A percentile compares a stretch with the other conserved stretches of the same genome.
phyloP scores from a whole-genome alignment of 2,797 vertebrate genomes.

The Liparis tanakae region DNA sequence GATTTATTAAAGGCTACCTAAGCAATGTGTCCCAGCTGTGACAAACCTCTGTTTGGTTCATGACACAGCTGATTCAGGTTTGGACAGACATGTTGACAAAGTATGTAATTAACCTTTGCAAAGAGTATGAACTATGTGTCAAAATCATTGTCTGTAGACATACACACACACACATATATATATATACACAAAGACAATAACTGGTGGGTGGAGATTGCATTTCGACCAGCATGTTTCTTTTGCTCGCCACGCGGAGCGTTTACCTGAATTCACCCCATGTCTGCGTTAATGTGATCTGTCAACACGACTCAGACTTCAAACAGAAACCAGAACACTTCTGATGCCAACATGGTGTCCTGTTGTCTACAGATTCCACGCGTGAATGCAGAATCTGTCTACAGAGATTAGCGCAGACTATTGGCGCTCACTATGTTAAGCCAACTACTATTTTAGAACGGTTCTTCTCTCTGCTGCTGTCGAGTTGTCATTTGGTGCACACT shows the following conservation, averaged over 20 bases:
- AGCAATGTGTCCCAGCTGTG: neutral
- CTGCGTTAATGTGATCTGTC: neutral
- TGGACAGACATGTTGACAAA: neutral
- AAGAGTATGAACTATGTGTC: neutral
- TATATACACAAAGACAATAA: neutral
- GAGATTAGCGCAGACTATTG: neutral
- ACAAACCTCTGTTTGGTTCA: no score
- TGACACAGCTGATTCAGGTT: conserved; percentile 4
- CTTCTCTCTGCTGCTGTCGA: neutral
- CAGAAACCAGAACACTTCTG: neutral
- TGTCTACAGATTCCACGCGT: neutral
- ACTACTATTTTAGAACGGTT: neutral
- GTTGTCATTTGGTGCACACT: neutral
- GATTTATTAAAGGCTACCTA: neutral
- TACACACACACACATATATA: no score
- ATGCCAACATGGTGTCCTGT: neutral
- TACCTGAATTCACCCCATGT: neutral
- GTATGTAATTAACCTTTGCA: no score
- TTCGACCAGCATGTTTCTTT: neutral
- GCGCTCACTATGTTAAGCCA: neutral
- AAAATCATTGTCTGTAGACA: no score
- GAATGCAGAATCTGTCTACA: neutral
- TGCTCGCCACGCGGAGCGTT: neutral
- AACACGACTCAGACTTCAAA: neutral
- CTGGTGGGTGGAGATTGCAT: neutral